Percentiles rank a stretch among this genome's conserved stretches.
These are phyloP conservation scores for Acronicta psi DNA, from an alignment of 2,888 invertebrate species.

Conservation along the genomic window DNA sequence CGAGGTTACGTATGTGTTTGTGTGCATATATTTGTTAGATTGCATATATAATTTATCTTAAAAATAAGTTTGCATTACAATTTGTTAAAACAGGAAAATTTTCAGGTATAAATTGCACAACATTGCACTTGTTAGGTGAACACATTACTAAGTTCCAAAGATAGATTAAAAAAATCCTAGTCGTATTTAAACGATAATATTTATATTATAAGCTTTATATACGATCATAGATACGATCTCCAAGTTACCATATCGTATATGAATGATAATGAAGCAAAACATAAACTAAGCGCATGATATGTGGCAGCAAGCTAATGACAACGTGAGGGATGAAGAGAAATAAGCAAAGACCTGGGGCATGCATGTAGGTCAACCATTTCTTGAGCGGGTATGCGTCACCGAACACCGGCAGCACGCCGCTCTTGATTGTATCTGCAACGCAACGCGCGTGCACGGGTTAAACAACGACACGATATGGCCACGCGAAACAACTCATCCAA, in stretches of 20 bases:
- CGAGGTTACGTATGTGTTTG: neutral
- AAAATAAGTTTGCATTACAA: too few species aligned
- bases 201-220: neutral
- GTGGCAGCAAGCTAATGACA: slow-evolving; percentile 24
- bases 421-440: slow-evolving; percentile 84
- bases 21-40: neutral
- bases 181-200: neutral
- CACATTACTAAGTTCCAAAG: neutral
- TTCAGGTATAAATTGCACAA: neutral
- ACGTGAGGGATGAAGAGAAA: slow-evolving; percentile 70
- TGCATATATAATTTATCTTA: neutral
- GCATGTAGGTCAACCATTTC: slow-evolving; percentile 89
- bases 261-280: slow-evolving; percentile 34
- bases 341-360: slow-evolving; percentile 87
- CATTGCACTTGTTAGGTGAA: neutral
- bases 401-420: slow-evolving; percentile 81
- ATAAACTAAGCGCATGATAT: slow-evolving; percentile 19
- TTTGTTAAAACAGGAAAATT: too few species aligned
- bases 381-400: slow-evolving; percentile 82
- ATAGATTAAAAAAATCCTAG: neutral
- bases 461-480: slow-evolving; percentile 26
- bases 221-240: neutral
- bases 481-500: slow-evolving; percentile 20
- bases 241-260: too few species aligned
- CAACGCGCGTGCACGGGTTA: slow-evolving; percentile 70